Conservation (phyloP, 2,888 invertebrate species). For the Cryptocephalus primarius region DNA sequence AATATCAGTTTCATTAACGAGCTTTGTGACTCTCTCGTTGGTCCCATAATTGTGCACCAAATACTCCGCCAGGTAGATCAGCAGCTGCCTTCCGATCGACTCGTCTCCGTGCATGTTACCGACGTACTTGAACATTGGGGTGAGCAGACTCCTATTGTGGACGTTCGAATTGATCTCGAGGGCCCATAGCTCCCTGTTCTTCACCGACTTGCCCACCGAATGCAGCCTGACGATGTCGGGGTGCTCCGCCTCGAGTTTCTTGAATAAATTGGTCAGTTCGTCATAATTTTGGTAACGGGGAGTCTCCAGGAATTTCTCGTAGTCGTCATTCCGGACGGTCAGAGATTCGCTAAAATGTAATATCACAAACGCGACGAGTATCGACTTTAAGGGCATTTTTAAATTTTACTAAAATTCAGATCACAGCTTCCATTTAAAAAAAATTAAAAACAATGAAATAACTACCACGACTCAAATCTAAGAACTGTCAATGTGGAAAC, state of each 20-base stretch:
- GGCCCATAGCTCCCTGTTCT: slow-evolving; percentile 70
- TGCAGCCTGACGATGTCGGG: slow-evolving; percentile 60
- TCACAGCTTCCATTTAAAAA: not conserved
- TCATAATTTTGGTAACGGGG: slow-evolving; percentile 61
- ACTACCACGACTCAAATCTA: not conserved
- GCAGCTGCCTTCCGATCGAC: slow-evolving; percentile 67
- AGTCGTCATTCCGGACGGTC: slow-evolving; percentile 9
- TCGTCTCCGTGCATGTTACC: slow-evolving; percentile 98
- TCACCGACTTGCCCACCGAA: slow-evolving; percentile 74
- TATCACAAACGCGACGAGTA: slow-evolving; percentile 14
- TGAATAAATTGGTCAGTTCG: slow-evolving; percentile 54
- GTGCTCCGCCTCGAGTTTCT: slow-evolving; percentile 50
- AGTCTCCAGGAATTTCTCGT: slow-evolving; percentile 46
- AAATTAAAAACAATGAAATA: not conserved
- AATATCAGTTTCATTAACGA: slow-evolving; percentile 83
- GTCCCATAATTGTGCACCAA: slow-evolving; percentile 66
- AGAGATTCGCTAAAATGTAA: slow-evolving; percentile 13
- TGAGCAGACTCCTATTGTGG: slow-evolving; percentile 42
- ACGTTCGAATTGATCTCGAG: slow-evolving; percentile 71
- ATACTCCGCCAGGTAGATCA: slow-evolving; percentile 75
- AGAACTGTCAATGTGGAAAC: too few species aligned
- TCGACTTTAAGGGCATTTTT: slow-evolving; percentile 10
- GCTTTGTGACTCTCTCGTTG: slow-evolving; percentile 54
- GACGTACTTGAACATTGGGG: slow-evolving; percentile 89
- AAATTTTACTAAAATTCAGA: not conserved